Evolutionary conservation across 2,888 invertebrate species (phyloP).

Genomic region (Eupithecia vulgata): DNA sequence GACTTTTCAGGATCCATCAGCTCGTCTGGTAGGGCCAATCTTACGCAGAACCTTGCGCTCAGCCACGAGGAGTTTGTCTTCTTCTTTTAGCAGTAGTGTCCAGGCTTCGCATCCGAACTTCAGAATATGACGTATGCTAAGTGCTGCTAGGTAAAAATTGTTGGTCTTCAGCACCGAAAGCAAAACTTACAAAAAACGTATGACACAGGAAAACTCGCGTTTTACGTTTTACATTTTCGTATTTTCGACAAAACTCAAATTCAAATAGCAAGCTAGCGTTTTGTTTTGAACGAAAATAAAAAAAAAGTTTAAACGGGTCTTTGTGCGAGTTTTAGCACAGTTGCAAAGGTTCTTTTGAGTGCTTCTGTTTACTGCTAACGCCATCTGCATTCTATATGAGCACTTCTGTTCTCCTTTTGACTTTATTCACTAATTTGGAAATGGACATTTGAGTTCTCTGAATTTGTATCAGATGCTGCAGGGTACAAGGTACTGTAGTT

Average conservation of each 20-base stretch:
- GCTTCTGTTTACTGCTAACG: slow-evolving; percentile 4
- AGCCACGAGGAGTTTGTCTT: too few relatives aligned
- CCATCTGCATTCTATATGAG: neutral
- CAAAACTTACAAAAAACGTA: neutral
- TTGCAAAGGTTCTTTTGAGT: slow-evolving; percentile 27
- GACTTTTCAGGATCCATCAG: too few relatives aligned
- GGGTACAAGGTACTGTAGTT: neutral
- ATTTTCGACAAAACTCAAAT: slow-evolving; percentile 4
- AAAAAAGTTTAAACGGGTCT: slow-evolving; percentile 20
- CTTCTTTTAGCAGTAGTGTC: too few relatives aligned
- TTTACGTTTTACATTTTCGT: neutral
- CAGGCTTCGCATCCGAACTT: too few relatives aligned
- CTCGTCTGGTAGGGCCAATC: too few relatives aligned
- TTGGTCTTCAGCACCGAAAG: too few relatives aligned
- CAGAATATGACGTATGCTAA: too few relatives aligned
- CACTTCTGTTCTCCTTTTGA: neutral
- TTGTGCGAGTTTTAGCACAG: slow-evolving; percentile 26
- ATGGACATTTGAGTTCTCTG: neutral
- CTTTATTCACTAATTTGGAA: neutral
- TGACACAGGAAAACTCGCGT: neutral
- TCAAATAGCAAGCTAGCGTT: neutral
- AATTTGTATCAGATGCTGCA: neutral
- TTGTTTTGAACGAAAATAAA: slow-evolving; percentile 5
- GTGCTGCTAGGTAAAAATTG: too few relatives aligned
- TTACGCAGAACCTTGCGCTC: too few relatives aligned